Percentiles rank a stretch among this genome's conserved stretches.
These are phyloP conservation scores for Brachyhypopomus occidentalis DNA, from an alignment of 2,113 vertebrate genomes.

Conservation along the genomic window DNA sequence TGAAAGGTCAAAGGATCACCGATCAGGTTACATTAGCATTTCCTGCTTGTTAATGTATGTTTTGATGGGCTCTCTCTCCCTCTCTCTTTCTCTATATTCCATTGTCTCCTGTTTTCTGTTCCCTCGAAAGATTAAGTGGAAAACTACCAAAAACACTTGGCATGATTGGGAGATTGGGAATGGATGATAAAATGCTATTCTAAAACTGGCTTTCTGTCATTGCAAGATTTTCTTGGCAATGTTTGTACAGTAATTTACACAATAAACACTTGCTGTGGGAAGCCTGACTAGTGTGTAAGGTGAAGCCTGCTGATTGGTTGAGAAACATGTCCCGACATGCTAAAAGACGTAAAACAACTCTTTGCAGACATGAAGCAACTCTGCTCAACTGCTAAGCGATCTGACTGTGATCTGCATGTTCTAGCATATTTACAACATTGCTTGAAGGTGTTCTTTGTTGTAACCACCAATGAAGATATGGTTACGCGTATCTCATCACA, in stretches of 20 bases:
- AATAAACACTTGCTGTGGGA: slow-evolving; percentile 33
- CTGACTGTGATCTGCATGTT: not conserved
- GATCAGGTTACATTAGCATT: slow-evolving; percentile 30
- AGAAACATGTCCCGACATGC: slow-evolving; percentile 23
- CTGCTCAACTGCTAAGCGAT: not conserved
- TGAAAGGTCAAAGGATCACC: slow-evolving; percentile 17
- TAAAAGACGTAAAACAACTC: slow-evolving; percentile 13
- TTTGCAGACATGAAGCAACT: not conserved
- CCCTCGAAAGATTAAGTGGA: not conserved
- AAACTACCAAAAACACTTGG: slow-evolving; percentile 19
- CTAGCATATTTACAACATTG: not conserved
- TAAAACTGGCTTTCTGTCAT: not conserved
- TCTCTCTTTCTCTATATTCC: not conserved
- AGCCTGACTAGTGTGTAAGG: not conserved
- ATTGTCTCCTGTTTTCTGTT: not conserved
- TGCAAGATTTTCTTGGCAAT: slow-evolving; percentile 35
- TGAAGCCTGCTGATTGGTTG: slow-evolving; percentile 9
- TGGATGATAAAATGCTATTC: slow-evolving; percentile 22
- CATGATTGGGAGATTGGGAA: slow-evolving; percentile 1
- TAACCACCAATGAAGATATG: not conserved
- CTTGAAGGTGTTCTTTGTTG: not conserved
- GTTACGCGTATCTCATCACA: not conserved
- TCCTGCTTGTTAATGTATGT: slow-evolving; percentile 29
- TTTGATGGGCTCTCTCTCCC: slow-evolving; percentile 5
- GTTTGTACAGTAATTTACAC: slow-evolving; percentile 7